phyloP scores from a whole-genome alignment of 2,113 vertebrate species.

The Phrynocephalus versicolor region DNA sequence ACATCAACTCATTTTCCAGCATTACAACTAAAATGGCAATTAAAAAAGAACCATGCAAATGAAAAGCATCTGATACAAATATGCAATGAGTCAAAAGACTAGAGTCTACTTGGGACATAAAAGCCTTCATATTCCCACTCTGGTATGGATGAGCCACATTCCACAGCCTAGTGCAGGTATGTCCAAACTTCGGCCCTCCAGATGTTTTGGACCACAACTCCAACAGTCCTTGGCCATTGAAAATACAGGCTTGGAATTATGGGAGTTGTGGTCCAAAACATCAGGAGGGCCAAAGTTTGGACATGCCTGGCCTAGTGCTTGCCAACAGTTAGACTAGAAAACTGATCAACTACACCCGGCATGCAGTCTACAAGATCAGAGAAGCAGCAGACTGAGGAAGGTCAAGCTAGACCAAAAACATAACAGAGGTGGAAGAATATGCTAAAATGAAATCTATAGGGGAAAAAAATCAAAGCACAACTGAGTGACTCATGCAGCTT shows the following conservation, averaged over 20 bases:
- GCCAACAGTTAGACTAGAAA: background rate
- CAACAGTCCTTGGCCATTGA: no score
- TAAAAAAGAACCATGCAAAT: conserved; percentile 2
- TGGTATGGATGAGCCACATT: background rate
- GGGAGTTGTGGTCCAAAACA: no score
- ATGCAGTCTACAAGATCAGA: background rate
- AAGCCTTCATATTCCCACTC: background rate
- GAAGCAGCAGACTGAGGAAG: background rate
- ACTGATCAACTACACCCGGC: background rate
- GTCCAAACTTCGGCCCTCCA: no score
- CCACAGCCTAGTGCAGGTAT: no score
- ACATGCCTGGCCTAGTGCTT: background rate
- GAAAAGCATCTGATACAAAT: accelerated
- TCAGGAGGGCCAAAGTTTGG: no score
- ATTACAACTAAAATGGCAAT: conserved; percentile 85
- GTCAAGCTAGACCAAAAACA: background rate
- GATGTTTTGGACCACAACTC: no score
- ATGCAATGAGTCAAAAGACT: background rate
- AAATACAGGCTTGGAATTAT: no score
- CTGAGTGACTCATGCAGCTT: background rate
- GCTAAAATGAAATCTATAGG: no score
- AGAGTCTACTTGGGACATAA: background rate
- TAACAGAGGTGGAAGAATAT: background rate
- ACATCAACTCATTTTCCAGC: conserved; percentile 95
- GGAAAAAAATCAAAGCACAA: background rate